Percentiles rank a stretch among this genome's conserved stretches.
phyloP scores from a whole-genome alignment of 2,797 vertebrate species.

The Eremophila alpestris region DNA sequence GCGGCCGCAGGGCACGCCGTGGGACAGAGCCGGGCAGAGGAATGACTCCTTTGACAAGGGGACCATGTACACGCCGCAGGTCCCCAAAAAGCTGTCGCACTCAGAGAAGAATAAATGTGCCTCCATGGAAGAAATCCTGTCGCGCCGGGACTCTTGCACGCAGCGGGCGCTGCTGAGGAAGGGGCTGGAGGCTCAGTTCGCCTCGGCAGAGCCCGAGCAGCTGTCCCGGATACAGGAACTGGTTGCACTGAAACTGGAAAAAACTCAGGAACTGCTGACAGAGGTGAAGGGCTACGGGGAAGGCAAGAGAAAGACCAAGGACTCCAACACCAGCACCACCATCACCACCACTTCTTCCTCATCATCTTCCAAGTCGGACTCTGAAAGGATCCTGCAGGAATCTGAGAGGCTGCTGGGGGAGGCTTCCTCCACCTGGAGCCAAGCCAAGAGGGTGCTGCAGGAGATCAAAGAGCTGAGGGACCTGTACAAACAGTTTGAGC shows the following conservation, averaged over 20 bases:
- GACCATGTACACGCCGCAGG: slow-evolving; percentile 78
- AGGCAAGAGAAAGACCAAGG: slow-evolving; percentile 75
- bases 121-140: slow-evolving; percentile 91
- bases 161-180: slow-evolving; percentile 43
- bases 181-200: slow-evolving; percentile 39
- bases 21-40: slow-evolving; percentile 66
- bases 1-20: slow-evolving; percentile 45
- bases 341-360: slow-evolving; percentile 2
- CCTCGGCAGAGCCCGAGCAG: slow-evolving; percentile 17
- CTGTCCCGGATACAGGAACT: slow-evolving; percentile 86
- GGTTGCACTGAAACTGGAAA: slow-evolving; percentile 88
- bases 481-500: slow-evolving; percentile 84
- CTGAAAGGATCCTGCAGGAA: slow-evolving; percentile 82
- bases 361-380: slow-evolving; percentile 71
- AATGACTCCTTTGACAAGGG: slow-evolving; percentile 77
- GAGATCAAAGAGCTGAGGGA: slow-evolving; percentile 88
- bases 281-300: slow-evolving; percentile 84
- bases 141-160: slow-evolving; percentile 72
- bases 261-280: slow-evolving; percentile 87
- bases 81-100: slow-evolving; percentile 75
- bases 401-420: slow-evolving; percentile 87
- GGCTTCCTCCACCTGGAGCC: slow-evolving; percentile 85
- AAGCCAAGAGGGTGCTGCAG: slow-evolving; percentile 87
- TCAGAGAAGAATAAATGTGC: slow-evolving; percentile 87
- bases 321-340: slow-evolving; percentile 42